Base-by-base conservation (phyloP, 1,140 invertebrate species). In the Drosophila kurseongensis region DNA sequence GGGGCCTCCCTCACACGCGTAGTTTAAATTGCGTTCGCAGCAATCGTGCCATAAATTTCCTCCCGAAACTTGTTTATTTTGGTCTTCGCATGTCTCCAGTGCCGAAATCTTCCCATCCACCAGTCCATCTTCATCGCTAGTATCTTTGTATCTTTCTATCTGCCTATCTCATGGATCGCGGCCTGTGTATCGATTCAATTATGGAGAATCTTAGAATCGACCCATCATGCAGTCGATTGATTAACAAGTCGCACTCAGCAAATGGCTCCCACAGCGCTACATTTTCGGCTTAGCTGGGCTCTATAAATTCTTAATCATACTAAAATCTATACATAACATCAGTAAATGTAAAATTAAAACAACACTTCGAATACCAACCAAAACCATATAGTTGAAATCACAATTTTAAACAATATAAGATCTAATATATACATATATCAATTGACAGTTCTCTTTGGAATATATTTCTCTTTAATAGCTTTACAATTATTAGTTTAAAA, bases 1-100 rank as follows among this genome's bases (percentile, higher is more conserved):
- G 18, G 14, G 18, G 18, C 35, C 40, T 38, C 54, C 77, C 83
- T 86, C 83, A 88, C 83, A 86, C 83, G 83, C 83, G 83, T 86
- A 88, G 83, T 86, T 86, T 88, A 86, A 86, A 86, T 86, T 86
- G 76, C 67, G 79, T 68, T 86, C 54, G 48, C 48, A 51, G 48
- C 48, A 51, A 51, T 78, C 75, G 80, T 83, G 71, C 83, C 79
- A 88, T 88, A 88, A 86, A 86, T 86, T 88, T 78, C 44, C 60
- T 56, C 59, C 60, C 76, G 18, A 52, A 72, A 50, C 18, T 67
- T 67, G 61, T 65, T 76, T 77, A 84, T 79, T 75, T 75, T 45
- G 80, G 75, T 78, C 69, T 77, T 63, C 55, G 55, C 40, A 55
- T 68, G 13, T 54, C 36, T 63, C 45, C 45, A 38, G 36, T 55